Base-by-base conservation (phyloP, 2,113 vertebrate species). In the Plecturocebus donacophilus region DNA sequence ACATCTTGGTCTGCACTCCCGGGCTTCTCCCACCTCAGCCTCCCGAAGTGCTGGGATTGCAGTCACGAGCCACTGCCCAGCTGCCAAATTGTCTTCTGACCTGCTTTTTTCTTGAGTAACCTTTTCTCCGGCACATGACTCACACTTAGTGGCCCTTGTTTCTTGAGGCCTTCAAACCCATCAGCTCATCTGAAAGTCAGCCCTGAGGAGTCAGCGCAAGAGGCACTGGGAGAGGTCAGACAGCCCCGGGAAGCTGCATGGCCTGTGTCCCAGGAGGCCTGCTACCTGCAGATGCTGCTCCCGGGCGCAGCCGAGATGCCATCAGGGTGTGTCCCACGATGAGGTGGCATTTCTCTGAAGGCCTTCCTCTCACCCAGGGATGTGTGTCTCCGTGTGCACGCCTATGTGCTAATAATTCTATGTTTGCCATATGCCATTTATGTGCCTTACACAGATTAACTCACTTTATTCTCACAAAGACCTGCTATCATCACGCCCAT, bases 181-280 rank as follows among this genome's bases (percentile, higher is more conserved):
- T 45, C 66, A 54, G 35, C 16, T 66, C 66, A 83, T 97, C 54
- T 83, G 76, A 40, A 73, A 92, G 64, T 90, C 42, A 75, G 20
- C 68, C 23, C 82, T 80, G 54, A 58, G 42, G 21, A 73, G 75
- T 32, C 8, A 66, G 47, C 9, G 9, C 21, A 21, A 47, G 38
- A 52, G 13, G 25, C 14, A 12, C 38, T 58, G 8, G 49, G 87
- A 3, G 38, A 42, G 35, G 5, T 32, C 42, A 54, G 7, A 17
- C 16, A 16, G 32, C 7, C 21, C 47, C 9, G 6, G 52, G 61
- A 38, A 77, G 19, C 42, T 42, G 17, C n/a, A 2, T 8, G 14
- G n/a, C 3, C 2, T 61, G 38, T 87, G 89, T 45, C 42, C 64
- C 2, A 4, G 2, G 35, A 27, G 42, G 68, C 20, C 25, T 76